These are phyloP conservation scores for Channa argus DNA, from an alignment of 2,113 vertebrate species.

Conservation along the genomic window DNA sequence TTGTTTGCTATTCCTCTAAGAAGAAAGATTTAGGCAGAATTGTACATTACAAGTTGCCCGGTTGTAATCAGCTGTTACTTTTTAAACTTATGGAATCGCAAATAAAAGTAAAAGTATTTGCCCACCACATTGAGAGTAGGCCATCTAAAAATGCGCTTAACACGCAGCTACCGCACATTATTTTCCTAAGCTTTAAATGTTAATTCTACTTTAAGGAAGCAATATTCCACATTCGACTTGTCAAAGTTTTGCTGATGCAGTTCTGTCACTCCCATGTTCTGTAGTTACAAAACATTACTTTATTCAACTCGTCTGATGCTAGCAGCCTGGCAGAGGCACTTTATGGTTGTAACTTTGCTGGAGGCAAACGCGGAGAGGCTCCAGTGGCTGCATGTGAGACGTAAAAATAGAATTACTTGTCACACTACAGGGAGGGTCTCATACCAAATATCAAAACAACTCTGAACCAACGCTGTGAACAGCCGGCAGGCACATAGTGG, in stretches of 20 bases:
- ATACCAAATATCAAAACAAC: constrained; percentile 82
- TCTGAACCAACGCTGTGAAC: constrained; percentile 50
- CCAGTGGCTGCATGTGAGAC: constrained; percentile 69
- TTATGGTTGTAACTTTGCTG: constrained; percentile 46
- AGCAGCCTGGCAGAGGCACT: constrained; percentile 31
- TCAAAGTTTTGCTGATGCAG: not conserved
- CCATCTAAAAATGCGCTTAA: not conserved
- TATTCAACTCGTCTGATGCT: constrained; percentile 14
- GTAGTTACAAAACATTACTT: constrained; percentile 4
- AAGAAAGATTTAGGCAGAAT: constrained; percentile 9
- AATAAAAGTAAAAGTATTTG: not conserved
- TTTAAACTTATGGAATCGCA: not conserved
- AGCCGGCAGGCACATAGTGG: constrained; percentile 58
- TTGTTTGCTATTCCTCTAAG: constrained; percentile 31
- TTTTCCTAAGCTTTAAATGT: not conserved
- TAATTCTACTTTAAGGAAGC: not conserved
- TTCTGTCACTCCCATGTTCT: not conserved
- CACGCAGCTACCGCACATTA: too few species aligned
- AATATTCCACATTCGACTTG: not conserved
- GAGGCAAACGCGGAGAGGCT: constrained; percentile 51
- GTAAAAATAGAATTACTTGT: constrained; percentile 82
- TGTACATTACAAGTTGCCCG: constrained; percentile 6
- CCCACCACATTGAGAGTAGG: not conserved
- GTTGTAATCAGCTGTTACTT: constrained; percentile 1
- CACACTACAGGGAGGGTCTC: constrained; percentile 69